Evolutionary conservation across 2,797 vertebrate genomes (phyloP).

Genomic region (Tiaroga cobitis): DNA sequence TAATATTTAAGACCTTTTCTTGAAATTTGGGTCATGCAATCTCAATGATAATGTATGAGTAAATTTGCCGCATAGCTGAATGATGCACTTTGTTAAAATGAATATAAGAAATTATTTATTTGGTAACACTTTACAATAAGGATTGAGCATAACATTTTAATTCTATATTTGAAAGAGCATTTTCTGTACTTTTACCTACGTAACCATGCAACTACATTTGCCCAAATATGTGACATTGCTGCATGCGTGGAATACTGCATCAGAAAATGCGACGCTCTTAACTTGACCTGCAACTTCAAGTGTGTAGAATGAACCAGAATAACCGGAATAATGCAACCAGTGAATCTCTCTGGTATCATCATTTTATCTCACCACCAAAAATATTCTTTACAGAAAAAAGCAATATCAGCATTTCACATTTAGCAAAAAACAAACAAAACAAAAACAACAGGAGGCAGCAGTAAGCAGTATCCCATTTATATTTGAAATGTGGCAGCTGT

Average conservation of each 20-base stretch:
- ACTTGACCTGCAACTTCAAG: neutral
- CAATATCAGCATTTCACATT: neutral
- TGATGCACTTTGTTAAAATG: neutral
- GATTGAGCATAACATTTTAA: neutral
- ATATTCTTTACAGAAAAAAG: neutral
- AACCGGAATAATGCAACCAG: neutral
- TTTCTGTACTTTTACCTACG: neutral
- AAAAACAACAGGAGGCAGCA: neutral
- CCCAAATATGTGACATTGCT: neutral
- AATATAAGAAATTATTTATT: neutral
- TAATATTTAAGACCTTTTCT: neutral
- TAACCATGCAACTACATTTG: neutral
- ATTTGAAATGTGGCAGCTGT: neutral
- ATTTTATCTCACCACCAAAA: neutral
- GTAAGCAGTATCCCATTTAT: neutral
- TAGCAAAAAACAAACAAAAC: neutral
- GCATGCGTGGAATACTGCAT: neutral
- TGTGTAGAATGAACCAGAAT: conserved; percentile 5
- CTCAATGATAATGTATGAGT: neutral
- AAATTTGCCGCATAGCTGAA: neutral
- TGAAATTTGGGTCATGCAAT: neutral
- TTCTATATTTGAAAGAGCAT: neutral
- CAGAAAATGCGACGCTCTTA: neutral
- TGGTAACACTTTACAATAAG: neutral
- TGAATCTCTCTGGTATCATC: neutral